Evolutionary conservation across 2,888 invertebrate species (phyloP), one percentile per base, ranked within the genome.

Genomic region (Conops quadrifasciatus): DNA sequence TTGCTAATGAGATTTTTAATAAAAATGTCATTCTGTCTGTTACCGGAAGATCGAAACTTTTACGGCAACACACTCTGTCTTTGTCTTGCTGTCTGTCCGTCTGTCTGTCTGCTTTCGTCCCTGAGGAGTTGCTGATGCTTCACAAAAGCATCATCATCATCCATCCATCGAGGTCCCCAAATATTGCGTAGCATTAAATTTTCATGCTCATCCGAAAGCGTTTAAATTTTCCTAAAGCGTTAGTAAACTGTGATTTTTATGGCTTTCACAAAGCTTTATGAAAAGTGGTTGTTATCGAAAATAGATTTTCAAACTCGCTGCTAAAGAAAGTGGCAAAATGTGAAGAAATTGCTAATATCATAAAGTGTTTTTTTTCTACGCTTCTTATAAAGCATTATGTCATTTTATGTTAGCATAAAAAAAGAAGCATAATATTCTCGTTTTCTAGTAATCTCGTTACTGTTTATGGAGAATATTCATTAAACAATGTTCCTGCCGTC

Each of bases 1-100:
- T 77, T 73, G 73, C 74, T 79, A 78, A 77, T 77, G 77, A 78
- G 77, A 74, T 75, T 77, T 77, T 76, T 74, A 74, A 73, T 74
- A 75, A 74, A 74, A 71, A 66, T 67, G 43, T 51, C 66, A 71
- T 21, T 49, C 36, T 43, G 66, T 26, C 66, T 65, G 64, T 45
- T 19, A 24, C 45, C 1, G 21, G 63, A 26, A 19, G 49, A 49
- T 15, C n/a, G n/a, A n/a, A n/a, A 36, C 36, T 36, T 24, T 26
- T 24, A 24, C 58, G 4, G n/a, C n/a, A n/a, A n/a, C 58, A 24
- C 9, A 15, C 24, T 58, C 24, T 15, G 9, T 1, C 28, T 15
- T 21, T 24, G 21, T 21, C 1, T 56, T 21, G 3, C 53, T 0
- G 24, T 1, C 2, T 19, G 24, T 28, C 26, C 26, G 19, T 53